These are phyloP conservation scores for Zeus faber DNA, from an alignment of 2,113 vertebrate species.

Conservation along the genomic window DNA sequence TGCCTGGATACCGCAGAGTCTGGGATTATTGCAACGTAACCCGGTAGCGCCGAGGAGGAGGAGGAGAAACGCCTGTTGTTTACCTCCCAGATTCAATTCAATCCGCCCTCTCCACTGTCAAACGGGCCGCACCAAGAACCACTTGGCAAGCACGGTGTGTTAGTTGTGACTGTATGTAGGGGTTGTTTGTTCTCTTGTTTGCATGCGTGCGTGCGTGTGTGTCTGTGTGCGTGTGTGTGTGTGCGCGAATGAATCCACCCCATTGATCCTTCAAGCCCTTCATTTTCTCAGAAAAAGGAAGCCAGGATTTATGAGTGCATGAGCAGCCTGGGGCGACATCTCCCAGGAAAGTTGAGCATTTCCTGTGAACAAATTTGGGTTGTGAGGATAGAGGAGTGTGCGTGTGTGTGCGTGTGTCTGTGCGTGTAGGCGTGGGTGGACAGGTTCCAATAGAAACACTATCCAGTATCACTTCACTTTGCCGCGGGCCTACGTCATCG, in stretches of 20 bases:
- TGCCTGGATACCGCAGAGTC: slow-evolving; percentile 62
- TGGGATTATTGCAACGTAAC: slow-evolving; percentile 50
- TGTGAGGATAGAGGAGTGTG: background rate
- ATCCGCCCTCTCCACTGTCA: slow-evolving; percentile 52
- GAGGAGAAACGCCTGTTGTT: slow-evolving; percentile 49
- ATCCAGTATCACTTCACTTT: slow-evolving; percentile 46
- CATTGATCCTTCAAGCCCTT: slow-evolving; percentile 62
- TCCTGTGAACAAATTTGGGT: slow-evolving; percentile 62
- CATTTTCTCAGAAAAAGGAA: slow-evolving; percentile 57
- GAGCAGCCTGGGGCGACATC: slow-evolving; percentile 63
- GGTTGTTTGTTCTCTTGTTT: background rate
- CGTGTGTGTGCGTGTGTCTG: slow-evolving; percentile 16
- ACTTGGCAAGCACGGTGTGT: slow-evolving; percentile 39
- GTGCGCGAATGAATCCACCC: slow-evolving; percentile 40
- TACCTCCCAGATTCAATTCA: slow-evolving; percentile 49
- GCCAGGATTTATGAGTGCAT: slow-evolving; percentile 61
- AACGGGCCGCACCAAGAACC: background rate
- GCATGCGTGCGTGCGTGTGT: slow-evolving; percentile 18
- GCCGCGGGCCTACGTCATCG: slow-evolving; percentile 63
- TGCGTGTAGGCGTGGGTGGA: slow-evolving; percentile 47
- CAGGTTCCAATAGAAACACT: slow-evolving; percentile 64
- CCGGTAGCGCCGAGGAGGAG: slow-evolving; percentile 3
- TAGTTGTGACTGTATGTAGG: slow-evolving; percentile 26
- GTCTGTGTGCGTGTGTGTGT: slow-evolving; percentile 20
- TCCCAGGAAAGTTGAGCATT: slow-evolving; percentile 69